Base-by-base conservation (phyloP, 1,140 invertebrate genomes). In the Pachyrhynchus sulphureomaculatus region DNA sequence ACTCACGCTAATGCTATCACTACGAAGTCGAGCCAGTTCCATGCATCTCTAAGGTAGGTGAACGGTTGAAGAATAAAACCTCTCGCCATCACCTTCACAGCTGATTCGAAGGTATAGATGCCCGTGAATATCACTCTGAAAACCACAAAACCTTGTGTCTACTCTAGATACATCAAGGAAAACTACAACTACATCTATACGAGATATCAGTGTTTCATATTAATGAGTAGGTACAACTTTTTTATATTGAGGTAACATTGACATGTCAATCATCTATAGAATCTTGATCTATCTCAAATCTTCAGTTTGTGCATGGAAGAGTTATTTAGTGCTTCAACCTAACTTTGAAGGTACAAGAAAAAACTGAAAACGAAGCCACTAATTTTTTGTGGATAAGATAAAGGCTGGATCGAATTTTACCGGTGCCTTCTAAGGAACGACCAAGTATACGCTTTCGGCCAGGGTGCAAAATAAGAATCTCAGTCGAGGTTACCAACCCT, bases 21-120 rank as follows among this genome's bases (percentile, higher is more conserved):
- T 88, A 96, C 89, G 90, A 99, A 98, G 90, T 99, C 96, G 84
- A 98, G 88, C 95, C 95, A 98, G 89, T 98, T 99, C 96, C 96
- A 98, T 86, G 95, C 93, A 90, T 99, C 96, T 89, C 96, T 91
- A 88, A 99, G 92, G 90, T 98, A 99, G 84, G 96, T 98, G 88
- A 97, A 98, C 83, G 89, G 89, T 86, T 95, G 89, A 82, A 98
- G 86, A 85, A 98, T 95, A 87, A 98, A 98, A 84, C 96, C 96
- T 86, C 96, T 88, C 79, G 95, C 95, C 88, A 96, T 91, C 83
- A 98, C 90, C 90, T 98, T 98, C 82, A 98, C 90, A 80, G 93
- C 89, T 79, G 94, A 95, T 88, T 99, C 96, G 86, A 97, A 92
- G 80, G 94, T 96, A 88, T 99, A 99, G 87, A 98, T 97, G 81